Percentiles rank a stretch among this genome's conserved stretches.
Conservation (phyloP, 2,113 vertebrate genomes). For the Brachyhypopomus gauderio region DNA sequence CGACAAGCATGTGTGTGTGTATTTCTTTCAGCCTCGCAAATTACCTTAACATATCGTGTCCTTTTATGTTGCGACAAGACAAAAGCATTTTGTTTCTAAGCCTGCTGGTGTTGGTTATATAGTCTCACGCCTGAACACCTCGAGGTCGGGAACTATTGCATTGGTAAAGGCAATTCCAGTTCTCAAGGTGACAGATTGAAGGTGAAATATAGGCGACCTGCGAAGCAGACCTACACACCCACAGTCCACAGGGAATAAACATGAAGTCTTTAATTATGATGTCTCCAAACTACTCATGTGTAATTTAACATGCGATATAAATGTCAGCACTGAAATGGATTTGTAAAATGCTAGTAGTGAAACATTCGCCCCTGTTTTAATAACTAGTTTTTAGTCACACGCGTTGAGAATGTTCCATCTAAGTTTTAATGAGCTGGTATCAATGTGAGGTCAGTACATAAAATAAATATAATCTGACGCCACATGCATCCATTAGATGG, state of each 20-base stretch:
- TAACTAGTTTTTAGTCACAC: neutral
- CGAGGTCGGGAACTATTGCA: slow-evolving; percentile 28
- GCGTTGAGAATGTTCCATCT: neutral
- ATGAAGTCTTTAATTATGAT: neutral
- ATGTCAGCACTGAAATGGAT: neutral
- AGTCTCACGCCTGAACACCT: neutral
- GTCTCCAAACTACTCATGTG: neutral
- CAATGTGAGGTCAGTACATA: neutral
- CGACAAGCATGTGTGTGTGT: slow-evolving; percentile 35
- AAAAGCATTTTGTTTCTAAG: slow-evolving; percentile 4
- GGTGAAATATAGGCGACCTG: neutral
- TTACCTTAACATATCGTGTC: neutral
- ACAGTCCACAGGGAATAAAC: neutral
- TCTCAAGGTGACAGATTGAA: slow-evolving; percentile 23
- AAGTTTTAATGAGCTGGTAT: neutral
- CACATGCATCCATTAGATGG: slow-evolving; percentile 25
- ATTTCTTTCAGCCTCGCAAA: slow-evolving; percentile 8
- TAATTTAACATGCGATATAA: neutral
- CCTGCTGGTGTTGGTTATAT: neutral
- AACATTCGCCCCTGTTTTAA: neutral
- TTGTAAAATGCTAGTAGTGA: neutral
- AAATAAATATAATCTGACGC: neutral
- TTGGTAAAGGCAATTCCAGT: slow-evolving; percentile 10
- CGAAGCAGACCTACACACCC: neutral
- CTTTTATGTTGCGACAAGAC: neutral